These are phyloP conservation scores for Oreotragus oreotragus DNA, from an alignment of 2,113 vertebrate species.

Conservation along the genomic window DNA sequence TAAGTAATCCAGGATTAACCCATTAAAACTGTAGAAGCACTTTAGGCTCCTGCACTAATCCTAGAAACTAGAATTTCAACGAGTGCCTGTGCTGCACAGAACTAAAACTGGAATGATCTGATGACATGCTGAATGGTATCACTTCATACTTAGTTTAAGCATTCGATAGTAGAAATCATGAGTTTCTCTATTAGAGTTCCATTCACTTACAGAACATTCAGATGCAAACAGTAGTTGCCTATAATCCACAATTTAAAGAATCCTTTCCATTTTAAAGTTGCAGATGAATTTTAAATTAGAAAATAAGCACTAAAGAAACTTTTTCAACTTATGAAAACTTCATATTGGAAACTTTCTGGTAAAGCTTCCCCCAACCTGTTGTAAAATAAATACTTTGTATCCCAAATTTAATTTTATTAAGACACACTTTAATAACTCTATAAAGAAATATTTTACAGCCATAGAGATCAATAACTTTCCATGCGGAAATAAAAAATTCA, in stretches of 20 bases:
- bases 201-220: conserved; percentile 59
- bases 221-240: conserved; percentile 52
- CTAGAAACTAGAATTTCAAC: not conserved
- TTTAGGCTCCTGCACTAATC: conserved; percentile 42
- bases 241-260: conserved; percentile 60
- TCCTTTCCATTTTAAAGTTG: conserved; percentile 64
- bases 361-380: conserved; percentile 45
- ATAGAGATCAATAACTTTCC: conserved; percentile 69
- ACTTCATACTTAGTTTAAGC: conserved; percentile 37
- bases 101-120: conserved; percentile 52
- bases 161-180: conserved; percentile 40
- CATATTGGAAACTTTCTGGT: conserved; percentile 56
- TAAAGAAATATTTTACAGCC: conserved; percentile 73
- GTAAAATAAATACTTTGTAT: conserved; percentile 78
- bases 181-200: conserved; percentile 58
- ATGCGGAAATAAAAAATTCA: conserved; percentile 74
- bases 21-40: conserved; percentile 57
- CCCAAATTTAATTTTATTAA: conserved; percentile 74
- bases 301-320: conserved; percentile 54
- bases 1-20: conserved; percentile 73
- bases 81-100: conserved; percentile 59
- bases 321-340: conserved; percentile 58
- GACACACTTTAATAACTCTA: conserved; percentile 72
- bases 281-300: conserved; percentile 67
- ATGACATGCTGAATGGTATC: conserved; percentile 53